Evolutionary conservation across 2,888 invertebrate species (phyloP).

Genomic region (Brachypterus glaber): DNA sequence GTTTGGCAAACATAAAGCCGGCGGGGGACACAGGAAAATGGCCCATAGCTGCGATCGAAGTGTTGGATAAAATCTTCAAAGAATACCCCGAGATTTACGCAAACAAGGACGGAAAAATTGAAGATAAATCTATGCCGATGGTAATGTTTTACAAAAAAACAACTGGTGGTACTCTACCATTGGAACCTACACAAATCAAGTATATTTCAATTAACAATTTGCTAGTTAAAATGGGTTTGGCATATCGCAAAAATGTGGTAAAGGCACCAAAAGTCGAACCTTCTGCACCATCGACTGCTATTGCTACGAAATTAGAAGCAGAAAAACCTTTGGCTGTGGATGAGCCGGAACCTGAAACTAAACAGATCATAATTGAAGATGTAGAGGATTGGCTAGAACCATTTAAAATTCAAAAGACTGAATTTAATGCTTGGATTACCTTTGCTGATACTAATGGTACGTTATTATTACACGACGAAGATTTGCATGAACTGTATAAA

Average conservation of each 20-base stretch:
- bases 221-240: conserved; percentile 54
- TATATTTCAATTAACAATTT: conserved; percentile 57
- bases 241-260: conserved; percentile 16
- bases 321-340: neutral
- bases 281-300: neutral
- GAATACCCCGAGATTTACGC: conserved; percentile 46
- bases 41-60: conserved; percentile 53
- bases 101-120: conserved; percentile 38
- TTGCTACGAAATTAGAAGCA: neutral
- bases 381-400: conserved; percentile 53
- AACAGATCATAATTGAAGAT: conserved; percentile 25
- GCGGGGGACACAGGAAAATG: conserved; percentile 54
- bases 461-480: conserved; percentile 37
- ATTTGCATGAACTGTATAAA: conserved; percentile 23
- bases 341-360: conserved; percentile 40
- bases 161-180: conserved; percentile 49
- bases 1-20: conserved; percentile 58
- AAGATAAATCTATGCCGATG: conserved; percentile 20
- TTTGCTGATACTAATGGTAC: conserved; percentile 47
- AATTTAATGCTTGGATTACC: conserved; percentile 54
- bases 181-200: conserved; percentile 54
- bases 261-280: neutral
- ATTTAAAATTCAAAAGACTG: conserved; percentile 41
- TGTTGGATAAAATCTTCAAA: conserved; percentile 42
- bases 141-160: conserved; percentile 44